Base-by-base conservation (phyloP, 2,888 invertebrate genomes). In the Cerceris rybyensis region DNA sequence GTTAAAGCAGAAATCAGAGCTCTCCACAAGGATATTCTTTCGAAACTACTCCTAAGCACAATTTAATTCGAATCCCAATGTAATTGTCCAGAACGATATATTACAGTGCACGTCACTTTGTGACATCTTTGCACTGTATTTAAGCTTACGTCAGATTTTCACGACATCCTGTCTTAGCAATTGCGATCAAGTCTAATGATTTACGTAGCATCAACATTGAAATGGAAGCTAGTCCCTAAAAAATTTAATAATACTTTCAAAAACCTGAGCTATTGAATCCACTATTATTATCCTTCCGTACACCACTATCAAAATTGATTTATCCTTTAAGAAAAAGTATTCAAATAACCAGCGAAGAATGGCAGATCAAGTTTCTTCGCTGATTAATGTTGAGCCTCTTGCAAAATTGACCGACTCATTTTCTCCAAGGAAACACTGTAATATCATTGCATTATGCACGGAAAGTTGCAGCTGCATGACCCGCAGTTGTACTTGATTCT, bases 81-180 rank as follows among this genome's bases (percentile, higher is more conserved):
- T 50, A 50, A 50, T n/a, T n/a, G n/a, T 50, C n/a, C 50, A n/a
- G n/a, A n/a, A 50, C 11, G n/a, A 50, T n/a, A 50, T 1, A n/a
- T n/a, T n/a, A n/a, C 50, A n/a, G n/a, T 50, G n/a, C n/a, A 50
- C 50, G 46, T 46, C 46, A 8, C 9, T 46, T 46, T 11, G 68
- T 16, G 63, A 39, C 43, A 50, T 41, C 43, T 11, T 50, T 39
- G 63, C 70, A 39, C 46, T 6, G 7, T 17, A 14, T 14, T n/a
- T 41, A 63, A 50, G 41, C 17, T 75, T 61, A 43, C 75, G 46
- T 46, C 50, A 49, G 14, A n/a, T 13, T 42, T 46, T 7, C 52
- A 54, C 59, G 55, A 61, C 39, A 74, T 66, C 50, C 49, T 75
- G 66, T 75, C 39, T 58, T 70, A 39, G 50, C 16, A 17, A 41